These are phyloP conservation scores for Xenopus tropicalis DNA, from an alignment of 2,113 vertebrate species.

Conservation along the genomic window UCB_Xtro_10.0 CM004447.2:92995001-92995500, in stretches of 20 bases:
- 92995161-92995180: conserved; percentile 52
- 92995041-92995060: conserved; percentile 82
- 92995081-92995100: conserved; percentile 87
- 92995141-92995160: conserved; percentile 52
- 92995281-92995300: conserved; percentile 79
- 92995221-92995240: background rate
- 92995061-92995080: conserved; percentile 98
- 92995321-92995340: conserved; percentile 61
- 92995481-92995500: conserved; percentile 73
- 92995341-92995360: conserved; percentile 54
- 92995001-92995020: conserved; percentile 60
- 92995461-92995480: conserved; percentile 81
- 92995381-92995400: conserved; percentile 77
- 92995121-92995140: conserved; percentile 46
- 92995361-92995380: conserved; percentile 75
- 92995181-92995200: conserved; percentile 41
- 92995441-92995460: conserved; percentile 62
- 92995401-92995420: conserved; percentile 69
- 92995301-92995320: conserved; percentile 71
- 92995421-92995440: conserved; percentile 33
- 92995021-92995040: conserved; percentile 84
- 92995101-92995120: conserved; percentile 67
- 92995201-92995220: conserved; percentile 18
- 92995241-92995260: conserved; percentile 81
- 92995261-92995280: conserved; percentile 67